Percentiles rank a stretch among this genome's conserved stretches.
These are phyloP conservation scores for Eulimnadia texana DNA, from an alignment of 1,140 invertebrate species.

Conservation along the genomic window DNA sequence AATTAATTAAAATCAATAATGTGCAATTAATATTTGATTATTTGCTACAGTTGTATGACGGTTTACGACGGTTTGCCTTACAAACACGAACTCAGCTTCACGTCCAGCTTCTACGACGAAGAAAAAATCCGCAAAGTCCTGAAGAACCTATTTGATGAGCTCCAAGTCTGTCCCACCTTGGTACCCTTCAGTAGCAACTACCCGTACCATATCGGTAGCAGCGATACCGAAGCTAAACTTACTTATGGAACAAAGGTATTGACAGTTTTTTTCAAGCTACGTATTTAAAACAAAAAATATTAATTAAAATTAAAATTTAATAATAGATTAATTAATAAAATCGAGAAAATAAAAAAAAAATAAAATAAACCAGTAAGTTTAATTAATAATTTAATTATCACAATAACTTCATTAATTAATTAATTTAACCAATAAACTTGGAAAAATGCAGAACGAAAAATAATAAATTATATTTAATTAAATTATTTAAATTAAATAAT, in stretches of 20 bases:
- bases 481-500: no score
- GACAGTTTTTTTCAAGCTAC: not conserved
- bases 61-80: slow-evolving; percentile 4
- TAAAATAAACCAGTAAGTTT: no score
- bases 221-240: not conserved
- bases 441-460: no score
- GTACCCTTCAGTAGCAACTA: not conserved
- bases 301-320: no score
- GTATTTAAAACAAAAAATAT: not conserved
- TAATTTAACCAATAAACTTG: no score
- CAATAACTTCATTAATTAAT: no score
- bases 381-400: no score
- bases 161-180: not conserved
- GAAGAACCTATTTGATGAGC: not conserved
- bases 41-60: slow-evolving; percentile 8
- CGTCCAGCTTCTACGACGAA: not conserved
- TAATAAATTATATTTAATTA: no score
- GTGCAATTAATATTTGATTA: no score
- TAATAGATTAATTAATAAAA: no score
- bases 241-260: not conserved
- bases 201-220: not conserved
- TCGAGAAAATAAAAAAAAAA: no score
- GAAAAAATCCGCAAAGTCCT: not conserved
- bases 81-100: not conserved
- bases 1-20: no score